A percentile compares a stretch with the other conserved stretches of the same genome.
These are phyloP conservation scores for Capreolus pygargus DNA, from an alignment of 2,113 vertebrate genomes.

Conservation along the genomic window DNA sequence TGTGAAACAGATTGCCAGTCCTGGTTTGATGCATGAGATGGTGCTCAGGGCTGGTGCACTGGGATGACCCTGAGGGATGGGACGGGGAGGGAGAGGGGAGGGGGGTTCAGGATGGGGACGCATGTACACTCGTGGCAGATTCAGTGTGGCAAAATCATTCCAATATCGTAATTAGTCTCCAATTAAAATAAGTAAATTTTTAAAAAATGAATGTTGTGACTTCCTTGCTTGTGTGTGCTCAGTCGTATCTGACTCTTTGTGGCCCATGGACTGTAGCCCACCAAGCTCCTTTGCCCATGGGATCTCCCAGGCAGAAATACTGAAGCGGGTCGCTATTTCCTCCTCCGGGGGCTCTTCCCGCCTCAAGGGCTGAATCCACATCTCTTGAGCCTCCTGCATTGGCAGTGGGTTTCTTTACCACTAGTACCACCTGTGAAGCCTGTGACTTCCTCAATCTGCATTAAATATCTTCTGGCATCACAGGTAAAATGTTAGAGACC, in stretches of 20 bases:
- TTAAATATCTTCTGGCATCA: not conserved
- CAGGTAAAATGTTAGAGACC: not conserved
- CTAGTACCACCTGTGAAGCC: not conserved
- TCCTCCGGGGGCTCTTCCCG: not conserved
- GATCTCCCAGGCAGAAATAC: not conserved
- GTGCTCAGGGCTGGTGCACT: no score
- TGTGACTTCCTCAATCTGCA: not conserved
- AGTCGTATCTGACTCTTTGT: accelerated
- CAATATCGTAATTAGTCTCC: no score
- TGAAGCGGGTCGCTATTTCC: not conserved
- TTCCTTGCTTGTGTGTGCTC: accelerated
- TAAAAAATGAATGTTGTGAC: no score
- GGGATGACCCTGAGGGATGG: no score
- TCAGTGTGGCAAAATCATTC: no score
- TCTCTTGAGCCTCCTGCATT: not conserved
- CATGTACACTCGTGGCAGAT: no score
- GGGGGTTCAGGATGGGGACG: no score
- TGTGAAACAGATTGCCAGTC: no score
- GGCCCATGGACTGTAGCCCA: not conserved
- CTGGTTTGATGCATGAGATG: no score
- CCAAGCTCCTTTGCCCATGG: not conserved
- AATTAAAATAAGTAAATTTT: no score
- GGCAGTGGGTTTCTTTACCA: not conserved
- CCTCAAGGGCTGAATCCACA: not conserved
- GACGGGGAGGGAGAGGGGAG: no score